A percentile compares a stretch with the other conserved stretches of the same genome.
Conservation (phyloP, 2,888 invertebrate genomes). For the Baronia brevicornis region DNA sequence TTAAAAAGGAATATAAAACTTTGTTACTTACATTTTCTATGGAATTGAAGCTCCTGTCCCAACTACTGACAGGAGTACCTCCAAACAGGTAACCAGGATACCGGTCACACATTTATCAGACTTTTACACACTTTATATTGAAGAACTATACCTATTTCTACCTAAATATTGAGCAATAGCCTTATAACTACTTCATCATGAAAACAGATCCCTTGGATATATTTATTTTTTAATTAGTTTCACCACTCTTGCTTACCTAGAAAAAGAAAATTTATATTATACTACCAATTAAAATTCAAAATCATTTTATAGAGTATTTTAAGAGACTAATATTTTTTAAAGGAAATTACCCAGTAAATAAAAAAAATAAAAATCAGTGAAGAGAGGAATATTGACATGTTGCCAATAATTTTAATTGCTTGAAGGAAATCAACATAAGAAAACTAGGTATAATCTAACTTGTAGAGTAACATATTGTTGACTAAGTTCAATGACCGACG, state of each 20-base stretch:
- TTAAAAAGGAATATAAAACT: not conserved
- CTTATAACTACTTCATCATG: constrained; percentile 20
- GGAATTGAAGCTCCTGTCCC: constrained; percentile 64
- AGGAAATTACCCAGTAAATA: not conserved
- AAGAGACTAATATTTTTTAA: not conserved
- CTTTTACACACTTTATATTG: constrained; percentile 17
- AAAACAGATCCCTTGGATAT: constrained; percentile 1
- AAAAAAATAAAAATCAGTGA: not conserved
- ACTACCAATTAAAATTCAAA: constrained; percentile 1
- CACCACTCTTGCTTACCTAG: constrained; percentile 7
- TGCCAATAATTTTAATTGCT: not conserved
- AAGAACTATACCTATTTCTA: constrained; percentile 12
- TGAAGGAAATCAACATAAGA: too few relatives aligned
- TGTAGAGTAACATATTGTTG: too few relatives aligned
- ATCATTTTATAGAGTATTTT: not conserved
- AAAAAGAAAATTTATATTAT: not conserved
- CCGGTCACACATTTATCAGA: constrained; percentile 56
- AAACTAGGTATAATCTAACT: too few relatives aligned
- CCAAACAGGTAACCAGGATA: constrained; percentile 64
- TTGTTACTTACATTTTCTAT: constrained; percentile 63
- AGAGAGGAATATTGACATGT: not conserved
- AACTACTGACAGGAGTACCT: constrained; percentile 68
- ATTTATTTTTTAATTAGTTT: constrained; percentile 13
- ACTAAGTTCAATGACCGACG: too few relatives aligned
- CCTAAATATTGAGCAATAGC: constrained; percentile 19